Percentiles rank a stretch among this genome's conserved stretches.
These are phyloP conservation scores for Psittacula echo DNA, from an alignment of 2,797 vertebrate genomes.

Conservation along the genomic window DNA sequence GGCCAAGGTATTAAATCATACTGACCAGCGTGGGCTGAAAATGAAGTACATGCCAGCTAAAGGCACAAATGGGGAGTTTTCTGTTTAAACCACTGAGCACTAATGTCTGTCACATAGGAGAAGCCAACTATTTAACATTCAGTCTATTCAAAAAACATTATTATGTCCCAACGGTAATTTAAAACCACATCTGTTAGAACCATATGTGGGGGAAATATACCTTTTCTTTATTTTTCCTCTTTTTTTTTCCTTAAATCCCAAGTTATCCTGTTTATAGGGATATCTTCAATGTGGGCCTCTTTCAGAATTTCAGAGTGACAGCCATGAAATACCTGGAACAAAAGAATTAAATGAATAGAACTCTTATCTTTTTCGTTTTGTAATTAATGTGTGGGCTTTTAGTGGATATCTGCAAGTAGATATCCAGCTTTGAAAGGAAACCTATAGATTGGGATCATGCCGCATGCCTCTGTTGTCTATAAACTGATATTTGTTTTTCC, in stretches of 20 bases:
- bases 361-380: conserved; percentile 47
- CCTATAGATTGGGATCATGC: neutral
- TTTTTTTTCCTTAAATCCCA: neutral
- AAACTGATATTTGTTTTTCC: conserved; percentile 36
- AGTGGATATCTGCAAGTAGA: conserved; percentile 46
- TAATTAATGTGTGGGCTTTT: conserved; percentile 64
- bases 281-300: conserved; percentile 24
- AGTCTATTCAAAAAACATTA: conserved; percentile 55
- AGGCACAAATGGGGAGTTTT: conserved; percentile 25
- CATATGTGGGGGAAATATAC: conserved; percentile 6
- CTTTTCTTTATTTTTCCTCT: neutral
- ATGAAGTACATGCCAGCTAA: conserved; percentile 4
- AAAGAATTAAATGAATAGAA: conserved; percentile 32
- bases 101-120: conserved; percentile 44
- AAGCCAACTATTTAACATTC: conserved; percentile 60
- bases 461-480: neutral
- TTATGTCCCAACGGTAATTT: conserved; percentile 60
- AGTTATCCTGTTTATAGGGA: conserved; percentile 14
- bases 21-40: neutral
- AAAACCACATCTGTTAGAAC: conserved; percentile 62
- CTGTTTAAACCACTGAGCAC: neutral
- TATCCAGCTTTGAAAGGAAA: conserved; percentile 48
- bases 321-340: conserved; percentile 40
- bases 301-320: conserved; percentile 54
- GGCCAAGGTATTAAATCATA: conserved; percentile 44